Conservation (phyloP, 2,797 vertebrate species). For the Dromococcyx pavoninus region DNA sequence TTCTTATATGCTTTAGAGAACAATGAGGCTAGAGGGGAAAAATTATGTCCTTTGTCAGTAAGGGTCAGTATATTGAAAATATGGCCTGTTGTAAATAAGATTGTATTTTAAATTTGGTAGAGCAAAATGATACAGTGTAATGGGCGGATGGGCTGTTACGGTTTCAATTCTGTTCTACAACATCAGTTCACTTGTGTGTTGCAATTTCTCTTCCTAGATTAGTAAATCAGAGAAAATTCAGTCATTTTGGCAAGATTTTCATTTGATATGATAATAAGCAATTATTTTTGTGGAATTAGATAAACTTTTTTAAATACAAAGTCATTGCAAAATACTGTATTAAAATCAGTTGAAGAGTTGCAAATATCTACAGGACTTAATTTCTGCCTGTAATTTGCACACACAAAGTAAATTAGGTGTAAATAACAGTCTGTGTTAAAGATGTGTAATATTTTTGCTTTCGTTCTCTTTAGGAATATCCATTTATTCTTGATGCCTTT, state of each 20-base stretch:
- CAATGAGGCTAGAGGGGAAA: background rate
- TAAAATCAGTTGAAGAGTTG: background rate
- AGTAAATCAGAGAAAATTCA: background rate
- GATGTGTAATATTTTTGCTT: background rate
- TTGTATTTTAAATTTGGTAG: background rate
- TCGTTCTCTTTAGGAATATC: conserved; percentile 88
- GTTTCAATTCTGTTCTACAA: rapidly evolving
- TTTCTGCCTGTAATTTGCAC: background rate
- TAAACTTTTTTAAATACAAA: background rate
- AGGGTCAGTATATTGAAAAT: background rate
- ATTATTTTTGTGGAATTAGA: background rate
- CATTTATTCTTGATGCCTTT: conserved; percentile 95
- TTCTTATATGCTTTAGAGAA: background rate
- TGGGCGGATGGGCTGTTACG: background rate
- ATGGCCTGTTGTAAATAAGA: background rate
- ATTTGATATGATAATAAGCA: background rate
- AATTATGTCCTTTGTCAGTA: background rate
- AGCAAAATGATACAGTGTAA: background rate
- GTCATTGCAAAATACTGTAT: background rate
- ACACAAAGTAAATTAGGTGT: background rate
- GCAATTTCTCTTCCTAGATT: background rate
- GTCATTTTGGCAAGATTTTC: background rate
- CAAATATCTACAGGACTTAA: background rate
- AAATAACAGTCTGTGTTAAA: background rate
- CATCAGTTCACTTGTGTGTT: background rate